A percentile compares a stretch with the other conserved stretches of the same genome.
These are phyloP conservation scores for Ficedula albicollis DNA, from an alignment of 2,797 vertebrate species.

Conservation along the genomic window DNA sequence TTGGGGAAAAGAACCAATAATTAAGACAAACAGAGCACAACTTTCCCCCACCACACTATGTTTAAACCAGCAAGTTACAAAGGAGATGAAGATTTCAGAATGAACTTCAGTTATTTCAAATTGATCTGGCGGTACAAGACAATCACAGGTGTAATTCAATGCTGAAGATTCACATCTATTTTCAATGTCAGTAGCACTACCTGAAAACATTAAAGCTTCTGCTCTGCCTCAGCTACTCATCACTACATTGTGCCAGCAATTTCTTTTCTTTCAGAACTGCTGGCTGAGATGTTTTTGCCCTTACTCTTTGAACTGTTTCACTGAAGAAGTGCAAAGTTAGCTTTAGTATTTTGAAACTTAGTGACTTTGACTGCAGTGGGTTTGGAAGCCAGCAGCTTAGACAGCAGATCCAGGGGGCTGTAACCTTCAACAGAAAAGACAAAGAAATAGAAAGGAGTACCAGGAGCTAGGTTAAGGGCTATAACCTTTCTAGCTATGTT, in stretches of 20 bases:
- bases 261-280: conserved; percentile 11
- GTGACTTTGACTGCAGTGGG: neutral
- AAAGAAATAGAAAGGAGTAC: neutral
- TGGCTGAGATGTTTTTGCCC: neutral
- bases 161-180: neutral
- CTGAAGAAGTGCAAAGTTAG: neutral
- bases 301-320: neutral
- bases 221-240: neutral
- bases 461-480: neutral
- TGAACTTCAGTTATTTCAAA: neutral
- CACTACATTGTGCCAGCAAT: neutral
- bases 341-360: neutral
- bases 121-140: neutral
- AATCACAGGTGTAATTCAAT: neutral
- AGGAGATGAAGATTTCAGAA: neutral
- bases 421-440: neutral
- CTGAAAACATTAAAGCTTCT: neutral
- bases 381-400: neutral
- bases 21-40: neutral
- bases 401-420: neutral
- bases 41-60: too few species aligned
- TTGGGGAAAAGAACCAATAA: neutral
- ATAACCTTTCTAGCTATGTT: neutral
- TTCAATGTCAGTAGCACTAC: neutral
- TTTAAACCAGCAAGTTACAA: neutral